These are phyloP conservation scores for Ptychoptera contaminata DNA, from an alignment of 2,888 invertebrate species.

Conservation along the genomic window DNA sequence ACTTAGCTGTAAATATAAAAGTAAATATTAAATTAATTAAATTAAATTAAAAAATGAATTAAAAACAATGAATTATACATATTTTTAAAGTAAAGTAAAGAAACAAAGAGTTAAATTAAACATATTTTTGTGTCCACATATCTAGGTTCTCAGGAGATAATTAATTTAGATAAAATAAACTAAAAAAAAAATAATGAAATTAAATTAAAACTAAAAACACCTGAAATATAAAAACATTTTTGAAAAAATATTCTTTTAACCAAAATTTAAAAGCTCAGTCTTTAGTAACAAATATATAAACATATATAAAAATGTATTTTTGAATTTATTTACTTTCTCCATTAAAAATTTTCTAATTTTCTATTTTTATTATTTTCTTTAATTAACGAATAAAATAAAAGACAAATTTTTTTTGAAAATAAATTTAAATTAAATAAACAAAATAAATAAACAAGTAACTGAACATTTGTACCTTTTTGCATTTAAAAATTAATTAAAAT, in stretches of 20 bases:
- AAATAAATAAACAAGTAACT: constrained; percentile 16
- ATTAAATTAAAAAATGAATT: constrained; percentile 1
- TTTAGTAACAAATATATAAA: neutral
- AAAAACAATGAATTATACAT: constrained; percentile 1
- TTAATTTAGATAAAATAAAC: constrained; percentile 10
- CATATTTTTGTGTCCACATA: constrained; percentile 20
- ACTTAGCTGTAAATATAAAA: constrained; percentile 4
- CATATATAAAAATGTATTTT: constrained; percentile 1
- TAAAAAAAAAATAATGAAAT: constrained; percentile 9
- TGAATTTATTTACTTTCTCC: no score
- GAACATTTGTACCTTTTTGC: constrained; percentile 17
- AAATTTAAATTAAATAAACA: constrained; percentile 27
- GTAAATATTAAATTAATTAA: constrained; percentile 5
- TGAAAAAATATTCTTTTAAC: neutral
- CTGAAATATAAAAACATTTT: neutral
- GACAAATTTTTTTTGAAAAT: constrained; percentile 11
- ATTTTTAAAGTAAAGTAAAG: neutral
- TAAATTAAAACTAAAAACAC: neutral
- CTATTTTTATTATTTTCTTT: no score
- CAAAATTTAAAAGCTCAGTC: no score
- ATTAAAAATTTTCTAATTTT: no score
- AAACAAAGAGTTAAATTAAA: neutral
- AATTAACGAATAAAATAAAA: no score
- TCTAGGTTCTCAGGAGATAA: constrained; percentile 19
- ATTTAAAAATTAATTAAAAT: constrained; percentile 15